phyloP scores from a whole-genome alignment of 2,113 vertebrate species.

The Mustelus asterias region DNA sequence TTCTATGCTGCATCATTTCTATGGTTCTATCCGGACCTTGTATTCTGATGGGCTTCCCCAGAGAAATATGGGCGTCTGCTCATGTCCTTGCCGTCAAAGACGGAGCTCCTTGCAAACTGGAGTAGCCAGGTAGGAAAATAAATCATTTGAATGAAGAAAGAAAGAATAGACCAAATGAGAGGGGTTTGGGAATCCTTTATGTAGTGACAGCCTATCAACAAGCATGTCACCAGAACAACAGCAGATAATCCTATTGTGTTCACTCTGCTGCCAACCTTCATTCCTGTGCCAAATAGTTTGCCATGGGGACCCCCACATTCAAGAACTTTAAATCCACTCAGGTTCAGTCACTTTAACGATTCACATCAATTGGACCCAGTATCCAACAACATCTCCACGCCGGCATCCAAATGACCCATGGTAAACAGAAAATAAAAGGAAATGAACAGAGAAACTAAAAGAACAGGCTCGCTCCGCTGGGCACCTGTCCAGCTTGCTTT shows the following conservation, averaged over 20 bases:
- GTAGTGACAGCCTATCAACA: not conserved
- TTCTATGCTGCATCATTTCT: no score
- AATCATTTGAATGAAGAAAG: not conserved
- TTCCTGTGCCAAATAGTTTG: not conserved
- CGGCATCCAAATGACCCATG: not conserved
- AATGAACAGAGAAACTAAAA: constrained; percentile 1
- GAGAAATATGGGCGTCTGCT: not conserved
- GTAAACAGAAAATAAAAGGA: not conserved
- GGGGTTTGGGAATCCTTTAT: not conserved
- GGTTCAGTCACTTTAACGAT: not conserved
- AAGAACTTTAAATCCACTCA: not conserved
- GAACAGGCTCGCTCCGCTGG: not conserved
- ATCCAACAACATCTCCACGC: not conserved
- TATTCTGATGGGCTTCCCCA: not conserved
- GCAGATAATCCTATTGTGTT: not conserved
- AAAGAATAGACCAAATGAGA: not conserved
- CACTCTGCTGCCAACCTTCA: not conserved
- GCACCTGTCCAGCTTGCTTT: not conserved
- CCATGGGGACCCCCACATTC: not conserved
- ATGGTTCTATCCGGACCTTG: not conserved
- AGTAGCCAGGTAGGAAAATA: not conserved
- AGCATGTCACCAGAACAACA: not conserved
- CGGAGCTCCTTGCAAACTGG: not conserved
- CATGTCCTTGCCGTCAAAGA: not conserved
- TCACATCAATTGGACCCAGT: not conserved